Evolutionary conservation across 2,797 vertebrate genomes (phyloP), one percentile per base, ranked within the genome.

Genomic region (Emys orbicularis): DNA sequence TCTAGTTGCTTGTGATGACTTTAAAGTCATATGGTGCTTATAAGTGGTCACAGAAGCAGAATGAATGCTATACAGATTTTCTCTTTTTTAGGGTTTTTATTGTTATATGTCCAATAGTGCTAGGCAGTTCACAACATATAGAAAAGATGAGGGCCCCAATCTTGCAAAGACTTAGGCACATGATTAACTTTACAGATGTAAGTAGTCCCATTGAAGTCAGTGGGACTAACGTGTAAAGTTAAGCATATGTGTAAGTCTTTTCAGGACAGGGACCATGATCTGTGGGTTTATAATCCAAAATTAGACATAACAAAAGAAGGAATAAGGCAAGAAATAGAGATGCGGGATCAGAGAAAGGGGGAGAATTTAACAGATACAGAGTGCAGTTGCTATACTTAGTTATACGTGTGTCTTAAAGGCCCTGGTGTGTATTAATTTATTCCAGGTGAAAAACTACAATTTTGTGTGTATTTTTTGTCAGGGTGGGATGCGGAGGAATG

Each of bases 1-100:
- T 79, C 54, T 34, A 6, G 52, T 44, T 2, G 0, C 56, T 34
- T 0, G 1, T 15, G 79, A 2, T 1, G 29, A 0, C 12, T 27
- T 13, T 41, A 77, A 19, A 86, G 80, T 19, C 13, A n/a, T 12
- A 4, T 34, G 15, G 2, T 53, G 25, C 37, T 72, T 72, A 19
- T 6, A 72, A 41, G 37, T 23, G 37, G 21, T 72, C n/a, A 29
- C 59, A 72, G 68, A 72, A 72, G 68, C 68, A 41, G 68, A 72
- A 41, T 12, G 9, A 72, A 41, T 72, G 23, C 37, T 41, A 72
- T 37, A 41, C 37, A 21, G 23, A 72, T 41, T 72, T 72, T 72
- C 59, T 53, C 16, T 72, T 41, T 41, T 25, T 41, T 23, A 10
- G 68, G 37, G 21, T 25, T 72, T 72, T 72, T 41, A 9, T 19